phyloP scores from a whole-genome alignment of 2,888 invertebrate species.

The Barypeithes pellucidus region DNA sequence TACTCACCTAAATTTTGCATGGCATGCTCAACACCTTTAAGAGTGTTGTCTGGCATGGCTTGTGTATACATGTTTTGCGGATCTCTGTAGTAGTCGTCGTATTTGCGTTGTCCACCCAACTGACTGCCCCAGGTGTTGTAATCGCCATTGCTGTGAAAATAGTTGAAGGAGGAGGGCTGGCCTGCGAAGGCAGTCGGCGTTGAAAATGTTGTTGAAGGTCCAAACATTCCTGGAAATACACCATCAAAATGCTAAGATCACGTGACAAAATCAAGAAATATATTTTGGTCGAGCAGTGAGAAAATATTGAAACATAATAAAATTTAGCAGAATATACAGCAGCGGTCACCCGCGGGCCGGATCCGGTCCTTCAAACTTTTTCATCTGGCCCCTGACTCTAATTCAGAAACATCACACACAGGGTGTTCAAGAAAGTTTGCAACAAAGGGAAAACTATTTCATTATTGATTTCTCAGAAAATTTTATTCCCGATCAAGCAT shows the following conservation, averaged over 20 bases:
- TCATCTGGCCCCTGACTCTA: too few relatives aligned
- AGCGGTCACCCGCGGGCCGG: too few relatives aligned
- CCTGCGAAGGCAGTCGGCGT: slow-evolving; percentile 81
- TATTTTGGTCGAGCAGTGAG: too few relatives aligned
- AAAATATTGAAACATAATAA: too few relatives aligned
- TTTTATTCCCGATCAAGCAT: too few relatives aligned
- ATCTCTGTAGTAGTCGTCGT: slow-evolving; percentile 84
- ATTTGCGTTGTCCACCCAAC: slow-evolving; percentile 76
- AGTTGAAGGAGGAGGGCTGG: slow-evolving; percentile 85
- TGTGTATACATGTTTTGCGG: slow-evolving; percentile 70
- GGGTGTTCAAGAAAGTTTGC: too few relatives aligned
- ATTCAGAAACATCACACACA: too few relatives aligned
- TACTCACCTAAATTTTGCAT: slow-evolving; percentile 79
- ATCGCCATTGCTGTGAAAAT: slow-evolving; percentile 90
- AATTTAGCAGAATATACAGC: too few relatives aligned
- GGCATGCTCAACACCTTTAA: slow-evolving; percentile 87
- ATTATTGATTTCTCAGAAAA: too few relatives aligned
- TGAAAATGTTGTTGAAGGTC: slow-evolving; percentile 78
- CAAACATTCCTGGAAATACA: slow-evolving; percentile 79
- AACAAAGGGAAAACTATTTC: too few relatives aligned
- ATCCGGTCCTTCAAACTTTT: too few relatives aligned
- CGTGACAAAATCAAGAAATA: neutral
- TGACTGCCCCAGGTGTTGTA: slow-evolving; percentile 88
- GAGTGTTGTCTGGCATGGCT: slow-evolving; percentile 69
- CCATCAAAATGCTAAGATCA: slow-evolving; percentile 15